Base-by-base conservation (phyloP, 2,113 vertebrate genomes). In the Pampusana beccarii region DNA sequence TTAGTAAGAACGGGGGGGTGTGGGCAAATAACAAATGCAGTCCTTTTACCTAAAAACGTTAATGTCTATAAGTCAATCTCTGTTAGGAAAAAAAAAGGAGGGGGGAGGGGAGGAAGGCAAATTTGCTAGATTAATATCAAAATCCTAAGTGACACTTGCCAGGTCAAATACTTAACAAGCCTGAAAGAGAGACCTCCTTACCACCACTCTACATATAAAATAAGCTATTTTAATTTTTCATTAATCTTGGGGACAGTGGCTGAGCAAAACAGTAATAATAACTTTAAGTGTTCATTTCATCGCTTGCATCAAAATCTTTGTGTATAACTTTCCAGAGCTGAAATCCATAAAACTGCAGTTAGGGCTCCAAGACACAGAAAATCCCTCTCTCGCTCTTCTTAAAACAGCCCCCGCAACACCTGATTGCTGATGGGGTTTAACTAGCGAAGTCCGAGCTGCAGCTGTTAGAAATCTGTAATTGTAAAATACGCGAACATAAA, bases 31-130 rank as follows among this genome's bases (percentile, higher is more conserved):
- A 88, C 28, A 88, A 96, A 92, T 78, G 83, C 57, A 16, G 50
- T 65, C 65, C 90, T 94, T 90, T 93, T 91, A 92, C 77, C 75
- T 91, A 95, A 96, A 96, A 96, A 94, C 86, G 81, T 92, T 92
- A 44, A 69, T 72, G 86, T 80, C 72, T 75, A 8, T 74, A 93
- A 93, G 71, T 92, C 83, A 88, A 67, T 65, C 40, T 91, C 23
- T 62, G 53, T 85, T 86, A 72, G 44, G 10, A 6, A 60, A 21
- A 29, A 17, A 25, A 10, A 48, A 62, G 38, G 17, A 8, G 17
- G 6, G 42, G 44, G 18, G 18, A 9, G 17, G 6, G 17, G 24
- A 58, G 60, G 34, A 56, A 31, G 5, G 24, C 26, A 7, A 60
- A 72, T 65, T 81, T 92, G 50, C 40, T 72, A 88, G 24, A 90